A percentile compares a stretch with the other conserved stretches of the same genome.
These are phyloP conservation scores for Pseudomyrmex sp. DNA, from an alignment of 1,140 invertebrate species.

Conservation along the genomic window DNA sequence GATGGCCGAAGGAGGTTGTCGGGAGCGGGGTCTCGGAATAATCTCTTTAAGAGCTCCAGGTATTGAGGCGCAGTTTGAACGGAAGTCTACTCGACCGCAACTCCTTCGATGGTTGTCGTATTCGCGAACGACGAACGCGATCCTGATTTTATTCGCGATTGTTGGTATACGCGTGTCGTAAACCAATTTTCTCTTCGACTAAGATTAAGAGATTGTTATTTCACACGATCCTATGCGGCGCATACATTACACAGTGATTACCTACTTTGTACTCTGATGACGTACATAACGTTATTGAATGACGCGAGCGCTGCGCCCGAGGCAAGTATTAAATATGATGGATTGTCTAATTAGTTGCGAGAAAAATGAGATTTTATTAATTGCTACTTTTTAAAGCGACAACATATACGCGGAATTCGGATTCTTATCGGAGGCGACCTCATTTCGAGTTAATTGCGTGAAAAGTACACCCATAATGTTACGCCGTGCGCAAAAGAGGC, in stretches of 20 bases:
- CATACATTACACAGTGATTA: slow-evolving; percentile 14
- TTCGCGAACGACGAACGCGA: slow-evolving; percentile 34
- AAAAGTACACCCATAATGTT: slow-evolving; percentile 60
- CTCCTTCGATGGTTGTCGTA: slow-evolving; percentile 49
- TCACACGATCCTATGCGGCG: slow-evolving; percentile 9
- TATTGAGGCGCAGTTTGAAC: slow-evolving; percentile 61
- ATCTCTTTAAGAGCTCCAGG: slow-evolving; percentile 71
- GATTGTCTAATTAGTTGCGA: slow-evolving; percentile 51
- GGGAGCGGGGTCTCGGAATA: slow-evolving; percentile 66
- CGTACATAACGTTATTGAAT: slow-evolving; percentile 3
- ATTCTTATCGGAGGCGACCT: slow-evolving; percentile 45
- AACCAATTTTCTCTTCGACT: background rate
- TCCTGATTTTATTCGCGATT: background rate
- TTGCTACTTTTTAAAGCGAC: slow-evolving; percentile 13
- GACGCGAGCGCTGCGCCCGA: background rate
- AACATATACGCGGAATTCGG: background rate
- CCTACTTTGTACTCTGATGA: slow-evolving; percentile 22
- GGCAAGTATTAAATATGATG: slow-evolving; percentile 41
- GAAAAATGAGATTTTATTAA: slow-evolving; percentile 35
- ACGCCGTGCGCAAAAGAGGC: background rate
- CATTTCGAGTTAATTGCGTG: slow-evolving; percentile 64
- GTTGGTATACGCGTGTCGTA: slow-evolving; percentile 13
- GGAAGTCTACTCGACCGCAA: slow-evolving; percentile 58
- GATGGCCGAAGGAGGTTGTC: slow-evolving; percentile 61
- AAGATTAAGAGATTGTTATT: slow-evolving; percentile 8